Percentiles rank a stretch among this genome's conserved stretches.
These are phyloP conservation scores for Lutraria lutraria DNA, from an alignment of 2,888 invertebrate genomes.

Conservation along the genomic window DNA sequence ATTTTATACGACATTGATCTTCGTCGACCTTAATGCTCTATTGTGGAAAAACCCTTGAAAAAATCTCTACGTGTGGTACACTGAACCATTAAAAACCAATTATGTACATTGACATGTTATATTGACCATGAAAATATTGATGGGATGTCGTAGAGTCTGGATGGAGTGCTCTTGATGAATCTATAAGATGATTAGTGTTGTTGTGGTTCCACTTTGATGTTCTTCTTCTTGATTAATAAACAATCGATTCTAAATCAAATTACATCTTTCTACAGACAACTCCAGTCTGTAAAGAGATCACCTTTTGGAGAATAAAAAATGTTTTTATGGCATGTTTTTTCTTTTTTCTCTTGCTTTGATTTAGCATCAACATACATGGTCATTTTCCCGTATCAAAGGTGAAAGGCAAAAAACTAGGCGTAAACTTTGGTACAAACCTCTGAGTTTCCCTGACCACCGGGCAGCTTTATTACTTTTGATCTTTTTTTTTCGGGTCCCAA, in stretches of 20 bases:
- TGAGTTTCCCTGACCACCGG: no score
- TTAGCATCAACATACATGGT: no score
- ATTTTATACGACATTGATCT: neutral
- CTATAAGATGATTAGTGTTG: neutral
- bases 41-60: neutral
- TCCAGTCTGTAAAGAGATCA: no score
- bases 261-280: no score
- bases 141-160: neutral
- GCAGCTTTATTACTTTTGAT: no score
- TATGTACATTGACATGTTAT: neutral
- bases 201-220: neutral
- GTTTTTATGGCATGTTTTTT: no score
- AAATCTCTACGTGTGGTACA: neutral
- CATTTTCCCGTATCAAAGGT: no score
- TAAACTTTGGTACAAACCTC: no score
- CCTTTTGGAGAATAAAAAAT: no score
- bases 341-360: no score
- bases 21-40: neutral
- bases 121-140: constrained; percentile 20
- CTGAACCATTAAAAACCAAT: constrained; percentile 9
- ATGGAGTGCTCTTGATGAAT: neutral
- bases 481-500: no score
- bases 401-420: no score
- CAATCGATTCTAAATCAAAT: neutral
- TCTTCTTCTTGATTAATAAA: neutral